Evolutionary conservation across 2,888 invertebrate species (phyloP).

Genomic region (Monoplex corrugatus): DNA sequence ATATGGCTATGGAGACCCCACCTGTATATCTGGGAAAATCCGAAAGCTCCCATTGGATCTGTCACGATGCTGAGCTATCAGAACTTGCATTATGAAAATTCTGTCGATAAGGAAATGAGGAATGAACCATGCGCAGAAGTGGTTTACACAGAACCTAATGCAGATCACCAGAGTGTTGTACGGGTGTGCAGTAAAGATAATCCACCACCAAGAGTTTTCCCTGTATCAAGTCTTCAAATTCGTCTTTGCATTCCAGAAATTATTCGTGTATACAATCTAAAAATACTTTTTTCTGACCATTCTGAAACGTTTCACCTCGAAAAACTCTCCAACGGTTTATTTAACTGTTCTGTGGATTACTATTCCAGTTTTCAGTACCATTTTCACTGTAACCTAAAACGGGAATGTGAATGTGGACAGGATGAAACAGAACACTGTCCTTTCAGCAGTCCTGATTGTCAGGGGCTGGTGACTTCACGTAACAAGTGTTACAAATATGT

Average conservation of each 20-base stretch:
- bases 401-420: not conserved
- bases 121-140: not conserved
- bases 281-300: not conserved
- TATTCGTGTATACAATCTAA: not conserved
- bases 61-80: not conserved
- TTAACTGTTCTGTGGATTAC: not conserved
- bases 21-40: not conserved
- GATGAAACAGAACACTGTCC: constrained; percentile 29
- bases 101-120: too few relatives aligned
- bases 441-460: constrained; percentile 22
- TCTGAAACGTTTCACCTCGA: not conserved
- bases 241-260: too few relatives aligned
- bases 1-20: not conserved
- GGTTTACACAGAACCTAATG: not conserved
- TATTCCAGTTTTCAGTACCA: not conserved
- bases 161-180: not conserved
- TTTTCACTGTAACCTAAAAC: not conserved
- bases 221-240: not conserved
- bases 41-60: not conserved
- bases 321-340: not conserved
- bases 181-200: not conserved
- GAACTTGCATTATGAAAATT: too few relatives aligned
- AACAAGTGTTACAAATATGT: not conserved
- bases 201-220: not conserved
- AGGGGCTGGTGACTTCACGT: not conserved